Percentiles rank a stretch among this genome's conserved stretches.
Conservation (phyloP, 2,888 invertebrate genomes). For the Drosophila macrothrix region DNA sequence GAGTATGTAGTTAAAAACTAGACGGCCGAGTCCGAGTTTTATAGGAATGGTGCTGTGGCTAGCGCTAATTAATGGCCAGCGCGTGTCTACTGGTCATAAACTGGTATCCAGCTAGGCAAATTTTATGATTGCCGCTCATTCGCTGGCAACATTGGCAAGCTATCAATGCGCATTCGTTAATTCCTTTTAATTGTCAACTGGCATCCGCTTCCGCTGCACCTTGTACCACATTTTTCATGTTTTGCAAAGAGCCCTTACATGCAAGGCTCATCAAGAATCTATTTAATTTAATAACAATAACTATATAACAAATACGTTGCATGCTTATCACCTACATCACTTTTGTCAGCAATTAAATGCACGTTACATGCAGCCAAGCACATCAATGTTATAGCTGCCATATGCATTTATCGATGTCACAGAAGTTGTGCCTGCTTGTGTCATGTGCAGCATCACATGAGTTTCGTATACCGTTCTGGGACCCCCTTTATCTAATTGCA, state of each 20-base stretch:
- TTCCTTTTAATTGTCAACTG: slow-evolving; percentile 49
- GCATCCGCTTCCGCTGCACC: slow-evolving; percentile 75
- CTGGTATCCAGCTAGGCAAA: slow-evolving; percentile 52
- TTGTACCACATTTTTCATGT: slow-evolving; percentile 50
- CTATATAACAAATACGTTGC: slow-evolving; percentile 31
- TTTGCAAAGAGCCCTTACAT: slow-evolving; percentile 27
- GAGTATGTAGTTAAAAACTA: slow-evolving; percentile 43
- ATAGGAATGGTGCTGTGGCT: slow-evolving; percentile 29
- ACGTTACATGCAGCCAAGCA: slow-evolving; percentile 68
- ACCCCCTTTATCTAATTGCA: slow-evolving; percentile 43
- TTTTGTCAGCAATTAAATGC: slow-evolving; percentile 65
- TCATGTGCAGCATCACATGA: slow-evolving; percentile 60
- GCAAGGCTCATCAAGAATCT: slow-evolving; percentile 52
- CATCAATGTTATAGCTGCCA: slow-evolving; percentile 33
- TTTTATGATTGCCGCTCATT: slow-evolving; percentile 30
- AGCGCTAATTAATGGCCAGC: slow-evolving; percentile 52
- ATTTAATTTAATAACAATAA: slow-evolving; percentile 45
- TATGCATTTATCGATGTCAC: slow-evolving; percentile 28
- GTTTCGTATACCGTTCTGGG: slow-evolving; percentile 7
- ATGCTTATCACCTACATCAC: slow-evolving; percentile 51
- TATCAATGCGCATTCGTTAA: slow-evolving; percentile 47
- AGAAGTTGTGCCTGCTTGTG: background rate
- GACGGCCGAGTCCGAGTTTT: slow-evolving; percentile 31
- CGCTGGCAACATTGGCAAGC: slow-evolving; percentile 4
- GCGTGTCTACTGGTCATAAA: slow-evolving; percentile 67